Percentiles rank a stretch among this genome's conserved stretches.
These are phyloP conservation scores for Drosophila colorata DNA, from an alignment of 2,888 invertebrate species.

Conservation along the genomic window DNA sequence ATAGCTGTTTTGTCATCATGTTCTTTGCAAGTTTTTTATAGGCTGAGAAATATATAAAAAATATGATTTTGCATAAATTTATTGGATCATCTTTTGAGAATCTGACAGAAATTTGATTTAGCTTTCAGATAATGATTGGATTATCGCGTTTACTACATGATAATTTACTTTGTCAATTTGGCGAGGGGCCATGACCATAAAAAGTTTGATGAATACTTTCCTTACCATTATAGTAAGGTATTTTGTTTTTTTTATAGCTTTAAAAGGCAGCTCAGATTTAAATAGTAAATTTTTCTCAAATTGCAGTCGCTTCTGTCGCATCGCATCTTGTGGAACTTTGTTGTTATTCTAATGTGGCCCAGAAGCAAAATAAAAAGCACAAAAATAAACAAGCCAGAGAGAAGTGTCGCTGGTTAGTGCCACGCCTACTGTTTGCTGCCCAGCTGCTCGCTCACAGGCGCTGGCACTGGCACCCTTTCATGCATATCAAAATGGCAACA, in stretches of 20 bases:
- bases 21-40: conserved; percentile 19
- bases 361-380: conserved; percentile 37
- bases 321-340: conserved; percentile 14
- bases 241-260: neutral
- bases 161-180: conserved; percentile 35
- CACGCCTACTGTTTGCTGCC: conserved; percentile 42
- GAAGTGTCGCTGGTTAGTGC: conserved; percentile 37
- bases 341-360: conserved; percentile 41
- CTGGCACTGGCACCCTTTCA: conserved; percentile 57
- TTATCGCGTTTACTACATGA: conserved; percentile 33
- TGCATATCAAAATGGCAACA: conserved; percentile 80
- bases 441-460: conserved; percentile 42
- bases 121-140: conserved; percentile 46
- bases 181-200: neutral
- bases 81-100: conserved; percentile 33
- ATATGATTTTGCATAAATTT: conserved; percentile 52
- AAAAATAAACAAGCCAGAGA: conserved; percentile 21
- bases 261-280: conserved; percentile 3
- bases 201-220: conserved; percentile 2
- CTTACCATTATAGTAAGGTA: neutral
- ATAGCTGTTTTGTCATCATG: conserved; percentile 35
- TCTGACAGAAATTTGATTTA: conserved; percentile 63
- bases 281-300: neutral
- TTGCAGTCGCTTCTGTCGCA: conserved; percentile 2
- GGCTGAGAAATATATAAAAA: conserved; percentile 23